Base-by-base conservation (phyloP, 2,113 vertebrate genomes). In the Urocynchramus pylzowi region DNA sequence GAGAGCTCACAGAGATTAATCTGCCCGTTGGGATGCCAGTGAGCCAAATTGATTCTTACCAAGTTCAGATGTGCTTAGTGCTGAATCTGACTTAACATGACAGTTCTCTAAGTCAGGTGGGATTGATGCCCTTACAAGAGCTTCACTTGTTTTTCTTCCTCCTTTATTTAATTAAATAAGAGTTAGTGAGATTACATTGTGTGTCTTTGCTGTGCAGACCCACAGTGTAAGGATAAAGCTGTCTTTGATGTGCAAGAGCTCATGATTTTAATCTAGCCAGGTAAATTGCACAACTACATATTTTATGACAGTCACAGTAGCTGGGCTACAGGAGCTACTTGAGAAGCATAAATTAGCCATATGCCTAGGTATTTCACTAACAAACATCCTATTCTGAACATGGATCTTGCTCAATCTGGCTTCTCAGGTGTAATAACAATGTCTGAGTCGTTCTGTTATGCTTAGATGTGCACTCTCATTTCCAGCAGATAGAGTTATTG, bases 111-210 rank as follows among this genome's bases (percentile, higher is more conserved):
- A 91, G n/a, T 92, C 50, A 64, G 39, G 37, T 88, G 57, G 70
- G 53, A 86, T 78, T 94, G 70, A 92, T 88, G 56, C 16, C 30
- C 13, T 82, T 84, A 11, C 6, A 91, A 74, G 26, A 83, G 35
- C 37, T 80, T 22, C 53, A 54, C 45, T 73, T 86, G 54, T n/a
- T 95, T 79, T 83, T 39, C 14, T 67, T 95, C 71, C 52, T 64
- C 16, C 30, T 93, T 92, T 93, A 89, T 92, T 91, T 93, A 90
- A 96, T 88, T 89, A 81, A 95, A 80, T 63, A 77, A 78, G 7
- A 39, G 47, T 87, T 84, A 60, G 47, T 39, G 63, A 93, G 93
- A 86, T 91, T 91, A 37, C 27, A 16, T 93, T 97, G 95, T 96
- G 88, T 93, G 33, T 93, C 90, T 95, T 87, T 80, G 41, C 71